Evolutionary conservation across 1,140 invertebrate species (phyloP).

Genomic region (Andrena cerasifolii): DNA sequence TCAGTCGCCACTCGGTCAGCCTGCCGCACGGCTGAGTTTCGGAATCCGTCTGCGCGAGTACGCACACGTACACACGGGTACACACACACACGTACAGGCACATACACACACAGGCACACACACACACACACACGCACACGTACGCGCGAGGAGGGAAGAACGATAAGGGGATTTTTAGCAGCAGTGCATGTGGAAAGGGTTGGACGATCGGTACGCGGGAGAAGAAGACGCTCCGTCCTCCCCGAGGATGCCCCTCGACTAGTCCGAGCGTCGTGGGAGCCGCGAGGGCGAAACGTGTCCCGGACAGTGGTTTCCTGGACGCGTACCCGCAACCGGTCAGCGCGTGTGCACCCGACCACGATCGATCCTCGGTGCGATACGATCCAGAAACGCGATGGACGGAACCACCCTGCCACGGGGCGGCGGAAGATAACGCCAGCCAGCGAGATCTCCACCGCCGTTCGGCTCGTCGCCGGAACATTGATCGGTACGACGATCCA

Average conservation of each 20-base stretch:
- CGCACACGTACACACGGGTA: constrained; percentile 7
- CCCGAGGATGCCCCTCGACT: neutral
- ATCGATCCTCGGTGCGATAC: constrained; percentile 68
- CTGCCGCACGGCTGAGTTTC: constrained; percentile 68
- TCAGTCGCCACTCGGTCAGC: constrained; percentile 77
- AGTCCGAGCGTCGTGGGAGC: neutral
- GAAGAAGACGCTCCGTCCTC: no score
- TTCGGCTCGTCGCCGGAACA: neutral
- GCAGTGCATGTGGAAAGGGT: neutral
- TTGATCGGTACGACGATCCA: constrained; percentile 24
- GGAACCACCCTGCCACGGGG: constrained; percentile 56
- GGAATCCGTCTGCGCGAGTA: constrained; percentile 16
- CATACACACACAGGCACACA: neutral
- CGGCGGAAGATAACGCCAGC: constrained; percentile 52
- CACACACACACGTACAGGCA: neutral
- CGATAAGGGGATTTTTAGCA: neutral
- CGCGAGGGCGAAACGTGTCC: constrained; percentile 12
- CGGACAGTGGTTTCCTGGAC: constrained; percentile 39
- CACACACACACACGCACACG: neutral
- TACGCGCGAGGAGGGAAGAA: neutral
- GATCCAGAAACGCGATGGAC: constrained; percentile 68
- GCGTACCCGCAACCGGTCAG: constrained; percentile 65
- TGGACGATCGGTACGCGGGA: no score
- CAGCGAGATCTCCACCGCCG: neutral
- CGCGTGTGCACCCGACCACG: constrained; percentile 62